Base-by-base conservation (phyloP, 2,888 invertebrate species). In the Drosophila subquinaria region DNA sequence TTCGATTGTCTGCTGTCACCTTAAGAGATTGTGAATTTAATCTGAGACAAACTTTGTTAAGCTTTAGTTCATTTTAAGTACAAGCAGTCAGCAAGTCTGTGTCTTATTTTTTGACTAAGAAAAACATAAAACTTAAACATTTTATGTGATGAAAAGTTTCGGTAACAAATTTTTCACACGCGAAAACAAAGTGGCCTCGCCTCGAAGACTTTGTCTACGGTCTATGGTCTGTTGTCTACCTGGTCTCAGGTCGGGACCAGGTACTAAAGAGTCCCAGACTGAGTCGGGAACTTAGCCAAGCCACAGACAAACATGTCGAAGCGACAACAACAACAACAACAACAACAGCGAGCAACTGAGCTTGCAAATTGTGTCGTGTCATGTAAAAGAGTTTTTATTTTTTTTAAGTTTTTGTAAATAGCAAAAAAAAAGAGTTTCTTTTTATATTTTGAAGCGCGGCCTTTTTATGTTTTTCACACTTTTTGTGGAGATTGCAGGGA, bases 341-440 rank as follows among this genome's bases (percentile, higher is more conserved):
- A 73, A 55, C 59, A 40, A 55, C 62, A 43, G 40, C 35, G 23
- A 60, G 63, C 70, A 68, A 78, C 78, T 63, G n/a, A 76, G 87
- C 79, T 81, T 69, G 87, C 89, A 85, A 89, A 89, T 85, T 89
- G 87, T 88, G 84, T 88, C 87, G 87, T 84, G 84, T 84, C 84
- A 84, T 88, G 84, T 84, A 88, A 88, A 78, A 69, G 72, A 66
- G 43, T 68, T 74, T 78, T 62, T 63, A 36, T 62, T 57, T 73
- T 57, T 56, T 65, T 59, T 48, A 53, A 65, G 53, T 76, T 76
- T 69, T 35, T 66, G 52, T 63, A 40, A 59, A 61, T 65, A 55
- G 23, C 35, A n/a, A 60, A 66, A 42, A 64, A 48, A 61, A 52
- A 48, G 48, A 69, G 59, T 56, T 77, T 77, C 30, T 69, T 51